phyloP scores from a whole-genome alignment of 2,888 invertebrate genomes.

The Lochmaea crataegi region DNA sequence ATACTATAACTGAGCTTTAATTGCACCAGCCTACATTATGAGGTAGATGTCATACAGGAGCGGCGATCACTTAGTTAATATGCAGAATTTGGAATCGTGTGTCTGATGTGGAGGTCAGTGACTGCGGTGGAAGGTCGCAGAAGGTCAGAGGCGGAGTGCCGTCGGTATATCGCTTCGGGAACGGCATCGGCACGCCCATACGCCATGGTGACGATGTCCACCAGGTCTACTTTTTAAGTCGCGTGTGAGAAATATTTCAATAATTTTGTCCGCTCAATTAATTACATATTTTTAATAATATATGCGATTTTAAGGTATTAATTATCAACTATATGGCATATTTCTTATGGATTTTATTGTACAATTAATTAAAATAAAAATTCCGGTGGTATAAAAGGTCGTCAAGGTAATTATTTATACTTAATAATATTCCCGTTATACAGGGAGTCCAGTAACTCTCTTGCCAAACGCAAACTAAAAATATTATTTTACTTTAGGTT shows the following conservation, averaged over 20 bases:
- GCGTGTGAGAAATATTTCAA: conserved; percentile 18
- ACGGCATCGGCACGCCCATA: conserved; percentile 35
- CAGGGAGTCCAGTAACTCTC: no score
- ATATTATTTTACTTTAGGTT: no score
- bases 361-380: no score
- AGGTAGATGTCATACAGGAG: conserved; percentile 28
- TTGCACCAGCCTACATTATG: conserved; percentile 15
- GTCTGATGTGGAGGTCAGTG: conserved; percentile 34
- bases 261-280: background rate
- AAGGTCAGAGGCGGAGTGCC: conserved; percentile 41
- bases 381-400: no score
- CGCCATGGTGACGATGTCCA: conserved; percentile 22
- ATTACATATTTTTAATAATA: background rate
- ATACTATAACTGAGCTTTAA: conserved; percentile 6
- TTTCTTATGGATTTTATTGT: no score
- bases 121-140: conserved; percentile 41
- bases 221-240: conserved; percentile 20
- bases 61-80: conserved; percentile 31
- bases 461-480: no score
- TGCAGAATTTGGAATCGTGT: conserved; percentile 35
- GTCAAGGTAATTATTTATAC: no score
- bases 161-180: conserved; percentile 17
- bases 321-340: no score
- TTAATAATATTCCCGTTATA: no score
- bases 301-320: background rate